phyloP scores from a whole-genome alignment of 1,140 invertebrate genomes.

The Drosophila lowei region DNA sequence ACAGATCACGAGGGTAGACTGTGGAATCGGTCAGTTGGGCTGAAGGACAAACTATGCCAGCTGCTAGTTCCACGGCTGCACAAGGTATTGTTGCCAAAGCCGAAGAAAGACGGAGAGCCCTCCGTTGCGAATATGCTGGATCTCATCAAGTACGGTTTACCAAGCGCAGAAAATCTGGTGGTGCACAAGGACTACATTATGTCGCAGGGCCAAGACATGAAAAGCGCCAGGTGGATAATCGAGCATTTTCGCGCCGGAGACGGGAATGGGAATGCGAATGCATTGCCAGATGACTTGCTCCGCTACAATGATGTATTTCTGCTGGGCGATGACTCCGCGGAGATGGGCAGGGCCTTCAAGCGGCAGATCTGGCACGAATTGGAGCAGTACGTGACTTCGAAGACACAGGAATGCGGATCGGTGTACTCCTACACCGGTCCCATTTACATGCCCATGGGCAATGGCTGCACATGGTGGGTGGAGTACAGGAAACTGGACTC shows the following conservation, averaged over 20 bases:
- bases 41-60: slow-evolving; percentile 33
- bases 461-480: slow-evolving; percentile 13
- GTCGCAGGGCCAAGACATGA: slow-evolving; percentile 30
- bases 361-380: slow-evolving; percentile 33
- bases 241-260: slow-evolving; percentile 28
- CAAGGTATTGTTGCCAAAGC: slow-evolving; percentile 26
- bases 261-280: background rate
- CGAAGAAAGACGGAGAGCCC: background rate
- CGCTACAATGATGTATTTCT: slow-evolving; percentile 51
- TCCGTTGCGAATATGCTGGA: slow-evolving; percentile 31
- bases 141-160: slow-evolving; percentile 48
- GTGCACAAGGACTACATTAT: slow-evolving; percentile 52
- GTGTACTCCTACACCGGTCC: slow-evolving; percentile 47
- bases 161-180: slow-evolving; percentile 41
- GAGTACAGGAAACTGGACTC: slow-evolving; percentile 43
- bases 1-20: slow-evolving; percentile 45
- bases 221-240: slow-evolving; percentile 43
- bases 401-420: slow-evolving; percentile 30
- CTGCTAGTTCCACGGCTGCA: slow-evolving; percentile 17
- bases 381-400: slow-evolving; percentile 22
- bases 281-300: slow-evolving; percentile 8
- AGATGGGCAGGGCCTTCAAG: slow-evolving; percentile 32
- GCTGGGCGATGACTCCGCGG: slow-evolving; percentile 24
- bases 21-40: slow-evolving; percentile 16
- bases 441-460: slow-evolving; percentile 33